Evolutionary conservation across 1,140 invertebrate species (phyloP), one percentile per base, ranked within the genome.

Genomic region (Aphidius ervi): DNA sequence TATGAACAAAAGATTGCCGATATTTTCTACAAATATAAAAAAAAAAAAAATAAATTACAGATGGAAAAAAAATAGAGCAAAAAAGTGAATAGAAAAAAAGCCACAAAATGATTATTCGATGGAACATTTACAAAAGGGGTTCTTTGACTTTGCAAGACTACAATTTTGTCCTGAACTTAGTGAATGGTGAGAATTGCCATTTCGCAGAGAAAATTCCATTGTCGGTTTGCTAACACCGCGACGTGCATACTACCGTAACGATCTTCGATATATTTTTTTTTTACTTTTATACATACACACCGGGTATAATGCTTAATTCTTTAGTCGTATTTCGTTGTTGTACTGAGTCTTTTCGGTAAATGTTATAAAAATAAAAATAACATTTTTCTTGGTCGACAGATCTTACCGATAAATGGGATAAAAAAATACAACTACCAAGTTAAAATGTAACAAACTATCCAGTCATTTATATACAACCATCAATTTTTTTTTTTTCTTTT

Each of bases 171-270:
- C 16, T 52, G 52, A 52, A 55, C 52, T 60, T 54, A 56, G 39
- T 31, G 23, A 46, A 63, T 43, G 62, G 62, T 59, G 62, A 63
- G 62, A 63, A 63, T 63, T 63, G 52, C 62, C 62, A 56, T 59
- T 63, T 63, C 57, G 53, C 52, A 42, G 54, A 63, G 62, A 46
- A 63, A 63, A 63, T 63, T 63, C 53, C 62, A 63, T 63, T 63
- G 62, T 59, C 62, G 62, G 62, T 59, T 39, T 52, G 59, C 59
- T 48, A 61, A 61, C 59, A 41, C 43, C 59, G 53, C 48, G 52
- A 58, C 59, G 59, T 55, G 60, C 59, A 64, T 64, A 64, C 63
- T 65, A 62, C 63, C 63, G 63, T 65, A 62, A 65, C 63, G 57
- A 65, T 59, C 57, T 37, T 43, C 39, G 9, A 9, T 37, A 23